Evolutionary conservation across 1,140 invertebrate genomes (phyloP).

Genomic region (Kradibia gibbosae): DNA sequence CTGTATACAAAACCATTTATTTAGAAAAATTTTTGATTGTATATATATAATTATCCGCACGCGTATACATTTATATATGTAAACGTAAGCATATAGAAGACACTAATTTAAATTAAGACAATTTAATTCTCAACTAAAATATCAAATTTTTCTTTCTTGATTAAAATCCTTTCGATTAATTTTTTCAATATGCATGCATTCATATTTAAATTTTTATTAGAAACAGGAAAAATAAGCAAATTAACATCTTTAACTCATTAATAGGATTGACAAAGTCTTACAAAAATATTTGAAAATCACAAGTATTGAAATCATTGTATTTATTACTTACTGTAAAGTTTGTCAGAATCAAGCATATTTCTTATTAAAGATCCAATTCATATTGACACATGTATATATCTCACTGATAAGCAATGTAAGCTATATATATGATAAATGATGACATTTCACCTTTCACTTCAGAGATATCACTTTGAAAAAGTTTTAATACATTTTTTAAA

Average conservation of each 20-base stretch:
- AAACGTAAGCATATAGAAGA: not conserved
- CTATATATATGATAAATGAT: slow-evolving; percentile 59
- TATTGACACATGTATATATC: slow-evolving; percentile 46
- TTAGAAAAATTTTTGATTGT: not conserved
- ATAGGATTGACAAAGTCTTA: not conserved
- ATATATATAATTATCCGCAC: not conserved
- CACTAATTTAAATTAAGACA: too few relatives aligned
- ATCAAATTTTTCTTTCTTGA: not conserved
- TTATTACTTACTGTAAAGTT: slow-evolving; percentile 62
- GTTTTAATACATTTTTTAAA: slow-evolving; percentile 51
- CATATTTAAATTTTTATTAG: not conserved
- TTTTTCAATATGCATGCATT: not conserved
- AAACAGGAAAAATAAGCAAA: not conserved
- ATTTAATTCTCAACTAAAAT: not conserved
- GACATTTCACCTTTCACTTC: slow-evolving; percentile 66
- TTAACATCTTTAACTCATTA: not conserved
- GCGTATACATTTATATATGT: not conserved
- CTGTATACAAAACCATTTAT: not conserved
- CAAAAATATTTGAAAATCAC: slow-evolving; percentile 21
- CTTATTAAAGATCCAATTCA: slow-evolving; percentile 53
- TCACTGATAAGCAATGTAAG: slow-evolving; percentile 31
- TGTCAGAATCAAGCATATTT: slow-evolving; percentile 43
- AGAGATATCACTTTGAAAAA: slow-evolving; percentile 55
- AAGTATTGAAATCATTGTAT: slow-evolving; percentile 5
- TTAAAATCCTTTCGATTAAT: not conserved